These are phyloP conservation scores for Diplodus sargus DNA, from an alignment of 2,797 vertebrate genomes.

Conservation along the genomic window DNA sequence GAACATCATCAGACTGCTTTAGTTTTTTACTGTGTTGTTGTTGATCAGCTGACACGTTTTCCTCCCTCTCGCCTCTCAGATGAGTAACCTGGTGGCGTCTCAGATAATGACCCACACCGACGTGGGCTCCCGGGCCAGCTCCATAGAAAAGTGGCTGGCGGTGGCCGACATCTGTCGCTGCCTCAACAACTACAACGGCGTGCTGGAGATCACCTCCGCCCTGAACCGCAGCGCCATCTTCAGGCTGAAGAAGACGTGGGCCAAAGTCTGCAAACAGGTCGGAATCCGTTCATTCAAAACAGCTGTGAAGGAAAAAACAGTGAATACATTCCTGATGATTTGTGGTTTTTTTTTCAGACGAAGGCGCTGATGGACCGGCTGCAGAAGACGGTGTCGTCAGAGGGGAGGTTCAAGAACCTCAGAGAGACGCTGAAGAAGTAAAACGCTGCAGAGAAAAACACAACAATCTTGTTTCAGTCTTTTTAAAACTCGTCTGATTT, in stretches of 20 bases:
- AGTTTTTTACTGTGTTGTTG: too few relatives aligned
- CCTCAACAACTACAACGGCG: slow-evolving; percentile 97
- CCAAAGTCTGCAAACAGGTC: slow-evolving; percentile 98
- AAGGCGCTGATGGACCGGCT: slow-evolving; percentile 97
- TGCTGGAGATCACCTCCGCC: slow-evolving; percentile 96
- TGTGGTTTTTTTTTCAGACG: slow-evolving; percentile 81
- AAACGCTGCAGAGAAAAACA: slow-evolving; percentile 18
- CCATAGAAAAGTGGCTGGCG: slow-evolving; percentile 97
- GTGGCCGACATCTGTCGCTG: slow-evolving; percentile 97
- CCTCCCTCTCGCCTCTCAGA: slow-evolving; percentile 77
- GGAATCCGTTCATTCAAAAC: neutral
- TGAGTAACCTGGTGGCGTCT: slow-evolving; percentile 98
- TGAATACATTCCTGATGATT: too few relatives aligned
- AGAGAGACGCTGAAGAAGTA: slow-evolving; percentile 99
- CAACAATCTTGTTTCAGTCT: neutral
- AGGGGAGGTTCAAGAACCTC: slow-evolving; percentile 98
- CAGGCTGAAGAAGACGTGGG: slow-evolving; percentile 98
- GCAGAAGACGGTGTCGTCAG: slow-evolving; percentile 97
- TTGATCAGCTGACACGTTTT: neutral
- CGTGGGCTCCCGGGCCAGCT: slow-evolving; percentile 88
- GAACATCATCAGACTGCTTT: neutral
- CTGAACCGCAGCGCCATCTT: slow-evolving; percentile 98
- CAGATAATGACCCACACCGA: slow-evolving; percentile 95
- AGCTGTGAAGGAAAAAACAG: neutral
- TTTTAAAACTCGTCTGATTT: neutral